Base-by-base conservation (phyloP, 2,888 invertebrate species). In the Erebia palarica region DNA sequence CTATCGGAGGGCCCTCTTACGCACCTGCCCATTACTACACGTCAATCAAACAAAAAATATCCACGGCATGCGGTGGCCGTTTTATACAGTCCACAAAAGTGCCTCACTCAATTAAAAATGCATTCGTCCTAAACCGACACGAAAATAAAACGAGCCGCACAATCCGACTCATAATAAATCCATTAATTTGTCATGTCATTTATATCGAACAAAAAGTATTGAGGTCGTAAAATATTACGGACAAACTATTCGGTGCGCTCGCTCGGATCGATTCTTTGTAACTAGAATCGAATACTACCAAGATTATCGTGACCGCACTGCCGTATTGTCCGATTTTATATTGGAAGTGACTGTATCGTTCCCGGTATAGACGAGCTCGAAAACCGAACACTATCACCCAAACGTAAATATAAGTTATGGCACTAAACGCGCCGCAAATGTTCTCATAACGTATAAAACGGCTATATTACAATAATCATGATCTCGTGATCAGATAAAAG, bases 151-250 rank as follows among this genome's bases (percentile, higher is more conserved):
- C 83, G 86, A 86, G 78, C 75, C 78, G 83, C 84, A 84, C 88
- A 88, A 87, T 90, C 89, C 84, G 79, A 86, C 90, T 92, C 90
- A 92, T 91, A 92, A 91, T 92, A 91, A 90, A 92, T 92, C 91
- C 92, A 92, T 93, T 92, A 92, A 93, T 92, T 93, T 92, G 92
- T 92, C 92, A 91, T 92, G 92, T 92, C 91, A 92, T 92, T 90
- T 92, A 86, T 85, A 86, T 85, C 84, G 87, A 84, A 89, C 84
- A 85, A 88, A 89, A 86, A 80, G 79, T 80, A 81, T 84, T 80
- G 82, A 82, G 81, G 81, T 84, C 81, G 82, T 85, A 83, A 84
- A 84, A 85, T 83, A 83, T 86, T 83, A 83, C 81, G 75, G 78
- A 78, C 72, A 75, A 81, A 84, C 81, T 85, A 86, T 86, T 81